These are phyloP conservation scores for Eupeodes latifasciatus DNA, from an alignment of 2,888 invertebrate species.

Conservation along the genomic window DNA sequence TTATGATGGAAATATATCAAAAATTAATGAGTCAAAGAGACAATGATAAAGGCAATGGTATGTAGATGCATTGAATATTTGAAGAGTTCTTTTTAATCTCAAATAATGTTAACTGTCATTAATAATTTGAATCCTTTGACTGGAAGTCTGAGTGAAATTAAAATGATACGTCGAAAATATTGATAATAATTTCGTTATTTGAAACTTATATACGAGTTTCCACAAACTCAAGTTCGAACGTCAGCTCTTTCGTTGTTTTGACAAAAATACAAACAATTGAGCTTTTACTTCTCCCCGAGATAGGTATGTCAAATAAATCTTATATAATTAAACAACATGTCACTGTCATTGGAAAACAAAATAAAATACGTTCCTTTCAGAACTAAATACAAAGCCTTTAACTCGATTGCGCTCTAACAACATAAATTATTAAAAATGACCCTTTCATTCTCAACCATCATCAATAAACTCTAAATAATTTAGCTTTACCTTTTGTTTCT, in stretches of 20 bases:
- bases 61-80: no score
- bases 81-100: background rate
- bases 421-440: conserved; percentile 22
- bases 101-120: no score
- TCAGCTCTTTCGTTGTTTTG: no score
- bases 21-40: conserved; percentile 5
- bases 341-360: conserved; percentile 42
- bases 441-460: background rate
- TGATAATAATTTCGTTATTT: no score
- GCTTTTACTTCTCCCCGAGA: rapidly evolving
- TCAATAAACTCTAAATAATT: conserved; percentile 24
- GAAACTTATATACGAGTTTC: no score
- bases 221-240: no score
- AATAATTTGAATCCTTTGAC: no score
- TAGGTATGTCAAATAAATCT: conserved; percentile 39
- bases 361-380: conserved; percentile 19
- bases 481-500: conserved; percentile 17
- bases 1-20: conserved; percentile 43
- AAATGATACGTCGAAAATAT: no score
- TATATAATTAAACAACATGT: conserved; percentile 43
- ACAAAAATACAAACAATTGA: background rate
- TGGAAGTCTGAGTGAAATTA: no score
- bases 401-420: conserved; percentile 31
- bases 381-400: background rate
- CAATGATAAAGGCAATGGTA: background rate